phyloP scores from a whole-genome alignment of 2,888 invertebrate genomes.

The Hyalella azteca region DNA sequence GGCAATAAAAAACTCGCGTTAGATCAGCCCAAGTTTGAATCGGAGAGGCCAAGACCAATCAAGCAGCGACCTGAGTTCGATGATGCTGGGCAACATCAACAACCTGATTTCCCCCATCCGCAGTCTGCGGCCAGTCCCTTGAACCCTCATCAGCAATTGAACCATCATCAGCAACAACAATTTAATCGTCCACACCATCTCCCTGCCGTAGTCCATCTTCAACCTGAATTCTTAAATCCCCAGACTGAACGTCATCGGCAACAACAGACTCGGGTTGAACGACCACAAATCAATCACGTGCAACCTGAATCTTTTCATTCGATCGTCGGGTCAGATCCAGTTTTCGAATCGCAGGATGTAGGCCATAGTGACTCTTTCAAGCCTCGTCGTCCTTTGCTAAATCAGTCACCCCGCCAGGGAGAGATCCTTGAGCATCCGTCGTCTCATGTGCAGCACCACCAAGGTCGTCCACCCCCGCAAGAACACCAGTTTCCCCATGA shows the following conservation, averaged over 20 bases:
- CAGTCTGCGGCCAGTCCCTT: not conserved
- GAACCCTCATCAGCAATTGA: not conserved
- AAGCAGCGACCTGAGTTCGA: not conserved
- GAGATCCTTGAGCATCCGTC: not conserved
- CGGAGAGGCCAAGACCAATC: not conserved
- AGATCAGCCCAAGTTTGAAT: not conserved
- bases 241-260: constrained; percentile 13
- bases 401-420: not conserved
- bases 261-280: not conserved
- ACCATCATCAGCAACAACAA: not conserved
- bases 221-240: not conserved
- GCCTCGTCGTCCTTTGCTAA: not conserved
- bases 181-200: not conserved
- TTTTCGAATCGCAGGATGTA: not conserved
- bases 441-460: not conserved
- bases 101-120: not conserved
- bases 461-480: not conserved
- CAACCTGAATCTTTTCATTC: not conserved
- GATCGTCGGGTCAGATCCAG: not conserved
- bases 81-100: not conserved
- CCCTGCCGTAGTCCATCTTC: not conserved
- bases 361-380: not conserved
- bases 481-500: not conserved
- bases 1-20: not conserved
- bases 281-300: not conserved